A percentile compares a stretch with the other conserved stretches of the same genome.
These are phyloP conservation scores for Xyrichtys novacula DNA, from an alignment of 2,797 vertebrate genomes.

Conservation along the genomic window DNA sequence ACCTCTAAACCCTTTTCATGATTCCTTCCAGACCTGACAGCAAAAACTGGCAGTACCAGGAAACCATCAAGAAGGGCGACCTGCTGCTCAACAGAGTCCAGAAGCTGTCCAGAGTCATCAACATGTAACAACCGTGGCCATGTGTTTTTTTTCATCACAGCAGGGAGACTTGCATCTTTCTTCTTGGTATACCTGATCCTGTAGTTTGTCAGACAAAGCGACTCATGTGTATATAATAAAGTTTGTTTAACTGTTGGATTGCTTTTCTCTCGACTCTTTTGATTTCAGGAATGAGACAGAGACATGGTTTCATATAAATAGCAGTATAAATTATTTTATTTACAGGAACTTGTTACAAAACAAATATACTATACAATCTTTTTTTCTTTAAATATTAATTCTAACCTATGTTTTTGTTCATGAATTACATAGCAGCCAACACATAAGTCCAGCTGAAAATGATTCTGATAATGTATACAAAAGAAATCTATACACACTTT, in stretches of 20 bases:
- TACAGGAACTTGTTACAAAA: conserved; percentile 99
- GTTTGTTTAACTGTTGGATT: conserved; percentile 68
- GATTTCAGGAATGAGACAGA: conserved; percentile 68
- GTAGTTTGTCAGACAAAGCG: conserved; percentile 69
- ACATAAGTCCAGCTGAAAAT: conserved; percentile 98
- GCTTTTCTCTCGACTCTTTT: neutral
- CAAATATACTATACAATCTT: conserved; percentile 99
- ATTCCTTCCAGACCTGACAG: conserved; percentile 91
- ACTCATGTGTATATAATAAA: conserved; percentile 87
- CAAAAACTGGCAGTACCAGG: conserved; percentile 99
- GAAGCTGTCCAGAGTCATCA: conserved; percentile 98
- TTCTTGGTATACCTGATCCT: conserved; percentile 54
- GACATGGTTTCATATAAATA: conserved; percentile 97
- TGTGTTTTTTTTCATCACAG: conserved; percentile 44
- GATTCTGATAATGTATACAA: conserved; percentile 95
- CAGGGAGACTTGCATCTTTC: conserved; percentile 35
- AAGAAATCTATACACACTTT: conserved; percentile 94
- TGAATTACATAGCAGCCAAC: conserved; percentile 99
- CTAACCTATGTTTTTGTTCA: conserved; percentile 99
- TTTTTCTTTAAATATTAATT: conserved; percentile 99
- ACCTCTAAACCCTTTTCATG: neutral
- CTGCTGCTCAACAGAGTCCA: conserved; percentile 98
- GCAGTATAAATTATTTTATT: conserved; percentile 99
- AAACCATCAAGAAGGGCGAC: conserved; percentile 99
- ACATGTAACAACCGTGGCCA: conserved; percentile 88